Conservation (phyloP, 2,797 vertebrate genomes). For the Phaenicophaeus curvirostris region DNA sequence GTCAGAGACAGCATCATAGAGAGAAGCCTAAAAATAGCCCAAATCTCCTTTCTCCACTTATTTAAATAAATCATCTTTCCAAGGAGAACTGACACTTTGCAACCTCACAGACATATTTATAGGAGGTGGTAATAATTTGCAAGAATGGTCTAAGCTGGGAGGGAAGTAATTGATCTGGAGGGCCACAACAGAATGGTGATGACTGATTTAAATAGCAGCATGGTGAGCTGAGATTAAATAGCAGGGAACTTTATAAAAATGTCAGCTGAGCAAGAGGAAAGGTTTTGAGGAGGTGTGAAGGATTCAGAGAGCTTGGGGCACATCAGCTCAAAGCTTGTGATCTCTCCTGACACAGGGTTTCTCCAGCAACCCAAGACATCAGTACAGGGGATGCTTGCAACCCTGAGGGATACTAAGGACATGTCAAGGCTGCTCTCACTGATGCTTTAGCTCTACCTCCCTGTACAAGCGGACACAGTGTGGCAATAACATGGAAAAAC, state of each 20-base stretch:
- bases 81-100: conserved; percentile 33
- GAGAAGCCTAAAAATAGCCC: conserved; percentile 43
- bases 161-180: conserved; percentile 39
- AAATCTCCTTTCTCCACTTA: conserved; percentile 26
- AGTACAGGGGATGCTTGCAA: neutral
- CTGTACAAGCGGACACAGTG: neutral
- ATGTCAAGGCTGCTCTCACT: neutral
- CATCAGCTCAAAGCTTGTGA: neutral
- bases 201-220: conserved; percentile 36
- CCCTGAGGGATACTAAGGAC: neutral
- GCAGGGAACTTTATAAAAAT: conserved; percentile 43
- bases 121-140: conserved; percentile 50
- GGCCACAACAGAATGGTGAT: neutral
- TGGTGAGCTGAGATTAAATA: conserved; percentile 10
- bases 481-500: neutral
- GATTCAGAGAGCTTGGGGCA: neutral
- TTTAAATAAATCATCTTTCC: conserved; percentile 53
- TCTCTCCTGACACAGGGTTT: neutral
- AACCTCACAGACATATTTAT: conserved; percentile 42
- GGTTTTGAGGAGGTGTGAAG: conserved; percentile 38
- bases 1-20: neutral
- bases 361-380: neutral
- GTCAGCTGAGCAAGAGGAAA: conserved; percentile 41
- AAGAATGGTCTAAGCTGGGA: conserved; percentile 35
- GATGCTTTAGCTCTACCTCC: neutral